Percentiles rank a stretch among this genome's conserved stretches.
Conservation (phyloP, 2,888 invertebrate genomes). For the Megaustenia siamemsis region DNA sequence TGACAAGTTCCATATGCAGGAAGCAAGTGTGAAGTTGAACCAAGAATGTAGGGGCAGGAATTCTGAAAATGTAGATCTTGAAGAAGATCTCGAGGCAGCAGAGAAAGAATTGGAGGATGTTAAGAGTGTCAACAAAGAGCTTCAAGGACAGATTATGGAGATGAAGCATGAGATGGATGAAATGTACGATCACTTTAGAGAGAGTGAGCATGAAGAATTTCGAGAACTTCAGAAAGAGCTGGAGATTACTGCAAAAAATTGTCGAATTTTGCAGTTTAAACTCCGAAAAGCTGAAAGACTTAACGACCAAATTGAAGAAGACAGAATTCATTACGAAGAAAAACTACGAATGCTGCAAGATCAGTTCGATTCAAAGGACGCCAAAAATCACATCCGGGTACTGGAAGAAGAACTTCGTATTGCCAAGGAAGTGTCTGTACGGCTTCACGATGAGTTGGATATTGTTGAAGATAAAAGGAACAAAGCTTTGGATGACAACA, state of each 20-base stretch:
- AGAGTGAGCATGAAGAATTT: slow-evolving; percentile 98
- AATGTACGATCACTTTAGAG: slow-evolving; percentile 93
- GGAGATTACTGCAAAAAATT: slow-evolving; percentile 98
- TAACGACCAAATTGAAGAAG: slow-evolving; percentile 87
- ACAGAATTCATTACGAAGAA: slow-evolving; percentile 86
- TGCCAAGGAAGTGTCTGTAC: slow-evolving; percentile 84
- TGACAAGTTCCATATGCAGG: slow-evolving; percentile 63
- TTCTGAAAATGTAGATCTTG: slow-evolving; percentile 84
- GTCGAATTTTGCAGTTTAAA: slow-evolving; percentile 98
- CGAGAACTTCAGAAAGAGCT: slow-evolving; percentile 93
- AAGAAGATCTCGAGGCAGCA: slow-evolving; percentile 86
- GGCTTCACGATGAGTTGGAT: slow-evolving; percentile 81
- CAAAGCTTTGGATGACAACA: slow-evolving; percentile 88
- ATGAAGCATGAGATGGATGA: slow-evolving; percentile 99
- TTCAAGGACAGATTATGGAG: slow-evolving; percentile 94
- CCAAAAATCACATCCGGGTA: slow-evolving; percentile 83
- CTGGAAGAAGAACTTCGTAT: slow-evolving; percentile 90
- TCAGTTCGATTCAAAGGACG: slow-evolving; percentile 75
- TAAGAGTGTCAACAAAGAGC: slow-evolving; percentile 95
- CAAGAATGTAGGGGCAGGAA: slow-evolving; percentile 49
- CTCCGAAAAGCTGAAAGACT: slow-evolving; percentile 95
- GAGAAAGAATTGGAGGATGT: slow-evolving; percentile 85
- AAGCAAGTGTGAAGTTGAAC: slow-evolving; percentile 43
- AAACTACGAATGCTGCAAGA: slow-evolving; percentile 75
- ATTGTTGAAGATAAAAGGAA: slow-evolving; percentile 87